A percentile compares a stretch with the other conserved stretches of the same genome.
Evolutionary conservation across 2,797 vertebrate species (phyloP).

Genomic region (Spinibarbus caldwelli): DNA sequence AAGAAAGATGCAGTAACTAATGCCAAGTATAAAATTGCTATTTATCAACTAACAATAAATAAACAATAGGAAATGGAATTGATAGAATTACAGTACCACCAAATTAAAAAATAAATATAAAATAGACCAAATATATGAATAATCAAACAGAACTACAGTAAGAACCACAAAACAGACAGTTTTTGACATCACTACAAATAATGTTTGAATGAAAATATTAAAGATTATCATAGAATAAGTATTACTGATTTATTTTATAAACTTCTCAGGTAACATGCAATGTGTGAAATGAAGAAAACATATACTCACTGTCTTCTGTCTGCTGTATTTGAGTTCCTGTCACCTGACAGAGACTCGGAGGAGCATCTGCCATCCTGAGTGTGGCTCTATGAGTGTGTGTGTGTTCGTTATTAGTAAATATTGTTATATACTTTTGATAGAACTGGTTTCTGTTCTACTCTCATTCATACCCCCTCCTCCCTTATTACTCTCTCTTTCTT

Average conservation of each 20-base stretch:
- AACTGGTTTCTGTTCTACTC: not conserved
- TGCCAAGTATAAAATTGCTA: not conserved
- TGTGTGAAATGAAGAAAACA: conserved; percentile 1
- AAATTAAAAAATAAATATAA: not conserved
- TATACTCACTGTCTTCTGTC: conserved; percentile 18
- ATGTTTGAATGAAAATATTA: not conserved
- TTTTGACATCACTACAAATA: not conserved
- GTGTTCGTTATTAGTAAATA: not conserved
- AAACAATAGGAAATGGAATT: not conserved
- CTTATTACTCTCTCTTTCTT: not conserved
- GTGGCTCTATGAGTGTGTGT: not conserved
- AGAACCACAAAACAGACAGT: not conserved
- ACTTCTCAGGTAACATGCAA: not conserved
- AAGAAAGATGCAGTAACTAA: not conserved
- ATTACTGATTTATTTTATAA: not conserved
- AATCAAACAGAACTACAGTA: not conserved
- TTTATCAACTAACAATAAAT: not conserved
- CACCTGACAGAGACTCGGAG: not conserved
- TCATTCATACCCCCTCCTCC: not conserved
- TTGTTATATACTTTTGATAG: not conserved
- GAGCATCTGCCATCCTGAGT: conserved; percentile 31
- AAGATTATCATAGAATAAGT: not conserved
- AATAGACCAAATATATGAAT: not conserved
- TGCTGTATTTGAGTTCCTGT: not conserved
- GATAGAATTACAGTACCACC: not conserved